phyloP scores from a whole-genome alignment of 2,113 vertebrate species.

The Galemys pyrenaicus region DNA sequence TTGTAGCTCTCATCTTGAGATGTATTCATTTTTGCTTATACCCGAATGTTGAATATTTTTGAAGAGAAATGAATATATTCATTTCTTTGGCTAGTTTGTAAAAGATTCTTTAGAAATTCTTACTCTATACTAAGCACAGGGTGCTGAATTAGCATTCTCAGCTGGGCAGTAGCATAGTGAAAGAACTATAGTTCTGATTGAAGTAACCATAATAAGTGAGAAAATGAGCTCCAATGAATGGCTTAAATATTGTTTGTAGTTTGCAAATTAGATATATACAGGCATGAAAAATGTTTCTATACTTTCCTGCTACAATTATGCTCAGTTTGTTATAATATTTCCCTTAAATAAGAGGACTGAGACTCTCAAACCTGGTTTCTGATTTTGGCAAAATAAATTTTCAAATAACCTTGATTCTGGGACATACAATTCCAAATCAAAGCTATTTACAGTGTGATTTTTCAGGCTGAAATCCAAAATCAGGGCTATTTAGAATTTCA shows the following conservation, averaged over 20 bases:
- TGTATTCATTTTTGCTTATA: constrained; percentile 61
- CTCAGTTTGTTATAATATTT: constrained; percentile 73
- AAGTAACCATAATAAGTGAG: constrained; percentile 32
- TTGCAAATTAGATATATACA: constrained; percentile 75
- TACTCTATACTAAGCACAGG: constrained; percentile 66
- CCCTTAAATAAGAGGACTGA: constrained; percentile 62
- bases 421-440: constrained; percentile 70
- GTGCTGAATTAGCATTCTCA: constrained; percentile 67
- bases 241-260: constrained; percentile 58
- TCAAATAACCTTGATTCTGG: constrained; percentile 73
- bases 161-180: constrained; percentile 61
- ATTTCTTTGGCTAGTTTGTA: constrained; percentile 70
- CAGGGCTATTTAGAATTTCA: constrained; percentile 70
- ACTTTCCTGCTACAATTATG: constrained; percentile 21
- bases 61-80: constrained; percentile 66
- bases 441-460: constrained; percentile 66
- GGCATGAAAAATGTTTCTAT: constrained; percentile 65
- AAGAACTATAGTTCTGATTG: constrained; percentile 68
- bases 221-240: constrained; percentile 68
- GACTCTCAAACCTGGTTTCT: constrained; percentile 71
- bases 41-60: constrained; percentile 68
- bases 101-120: constrained; percentile 66
- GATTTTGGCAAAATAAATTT: constrained; percentile 73
- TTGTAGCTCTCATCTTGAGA: constrained; percentile 36
- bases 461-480: constrained; percentile 66